Base-by-base conservation (phyloP, 2,113 vertebrate genomes). In the Cebus imitator region DNA sequence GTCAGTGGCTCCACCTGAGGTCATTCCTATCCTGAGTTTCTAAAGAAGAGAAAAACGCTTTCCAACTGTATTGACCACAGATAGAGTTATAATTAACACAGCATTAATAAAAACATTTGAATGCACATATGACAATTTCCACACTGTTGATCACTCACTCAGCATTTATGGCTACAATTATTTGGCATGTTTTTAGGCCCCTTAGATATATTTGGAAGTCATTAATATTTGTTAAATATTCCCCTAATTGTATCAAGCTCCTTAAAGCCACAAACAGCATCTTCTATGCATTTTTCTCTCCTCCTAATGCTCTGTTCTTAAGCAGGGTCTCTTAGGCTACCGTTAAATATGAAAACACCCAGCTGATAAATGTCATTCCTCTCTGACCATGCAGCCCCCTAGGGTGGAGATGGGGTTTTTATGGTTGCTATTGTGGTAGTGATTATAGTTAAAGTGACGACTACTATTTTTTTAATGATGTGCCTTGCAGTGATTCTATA, bases 151-250 rank as follows among this genome's bases (percentile, higher is more conserved):
- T 84, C 52, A 84, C 45, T 87, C 55, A 43, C n/a, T 84, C 52
- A 50, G 61, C 81, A 87, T 52, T 76, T 75, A 84, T 13, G 64
- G n/a, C 85, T 66, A 18, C n/a, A 84, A 91, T 96, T 91, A 85
- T 76, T 11, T 80, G 50, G 40, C 43, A 75, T 5, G 12, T 87
- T 92, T 95, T 75, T 43, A 87, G 43, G 50, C 32, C 79, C 45
- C 52, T 87, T 27, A 27, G 27, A 70, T 73, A 87, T 43, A 90
- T 78, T 25, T 78, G 73, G 50, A 84, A 30, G 32, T 87, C 61
- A 89, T 89, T 89, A 52, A 68, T 83, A 86, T 76, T 32, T 95
- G 70, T 72, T 95, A 68, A 95, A 75, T 80, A 87, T 25, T 78
- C 48, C 50, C 50, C 57, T 73, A 75, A n/a, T 81, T 21, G 45